Evolutionary conservation across 2,888 invertebrate genomes (phyloP).

Genomic region (Drosophila mercatorum): DNA sequence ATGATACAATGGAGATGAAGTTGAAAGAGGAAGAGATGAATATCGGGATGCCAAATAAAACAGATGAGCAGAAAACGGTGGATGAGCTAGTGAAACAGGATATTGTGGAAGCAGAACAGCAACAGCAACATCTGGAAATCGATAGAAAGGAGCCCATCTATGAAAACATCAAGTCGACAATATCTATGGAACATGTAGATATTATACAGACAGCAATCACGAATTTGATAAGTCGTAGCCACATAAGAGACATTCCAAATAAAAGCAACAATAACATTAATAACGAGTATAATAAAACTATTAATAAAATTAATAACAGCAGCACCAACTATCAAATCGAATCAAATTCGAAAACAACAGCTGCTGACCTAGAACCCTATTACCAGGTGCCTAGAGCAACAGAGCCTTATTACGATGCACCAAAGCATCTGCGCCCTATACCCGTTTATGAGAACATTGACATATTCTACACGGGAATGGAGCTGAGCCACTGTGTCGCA

Average conservation of each 20-base stretch:
- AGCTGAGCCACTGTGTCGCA: conserved; percentile 39
- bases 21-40: conserved; percentile 10
- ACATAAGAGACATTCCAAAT: conserved; percentile 73
- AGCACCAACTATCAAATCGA: conserved; percentile 41
- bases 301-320: conserved; percentile 41
- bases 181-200: conserved; percentile 79
- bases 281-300: conserved; percentile 59
- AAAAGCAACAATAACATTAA: conserved; percentile 60
- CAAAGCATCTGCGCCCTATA: conserved; percentile 85
- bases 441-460: conserved; percentile 88
- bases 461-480: conserved; percentile 85
- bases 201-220: conserved; percentile 61
- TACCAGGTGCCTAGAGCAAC: conserved; percentile 84
- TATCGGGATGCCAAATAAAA: conserved; percentile 65
- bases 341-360: conserved; percentile 39
- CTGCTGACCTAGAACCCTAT: conserved; percentile 79
- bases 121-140: conserved; percentile 5
- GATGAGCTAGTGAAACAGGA: conserved; percentile 37
- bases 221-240: conserved; percentile 48
- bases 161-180: conserved; percentile 83
- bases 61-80: conserved; percentile 65
- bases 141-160: conserved; percentile 84
- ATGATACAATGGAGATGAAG: conserved; percentile 7
- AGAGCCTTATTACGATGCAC: conserved; percentile 84
- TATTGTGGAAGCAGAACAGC: conserved; percentile 11